phyloP scores from a whole-genome alignment of 2,888 invertebrate genomes.

The Drosophila vallismaia region DNA sequence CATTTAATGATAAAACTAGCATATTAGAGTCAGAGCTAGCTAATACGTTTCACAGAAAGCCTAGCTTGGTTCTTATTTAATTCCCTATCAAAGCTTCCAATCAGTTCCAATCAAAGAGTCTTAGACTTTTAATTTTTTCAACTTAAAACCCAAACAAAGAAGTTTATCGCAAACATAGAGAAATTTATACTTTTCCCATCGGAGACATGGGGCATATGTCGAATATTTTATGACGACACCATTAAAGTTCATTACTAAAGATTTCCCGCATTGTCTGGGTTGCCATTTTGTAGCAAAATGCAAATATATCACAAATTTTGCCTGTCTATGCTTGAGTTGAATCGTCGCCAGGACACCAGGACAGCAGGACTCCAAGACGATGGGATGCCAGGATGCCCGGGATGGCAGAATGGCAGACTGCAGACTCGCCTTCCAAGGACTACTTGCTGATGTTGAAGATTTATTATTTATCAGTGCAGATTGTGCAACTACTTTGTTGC shows the following conservation, averaged over 20 bases:
- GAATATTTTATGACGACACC: slow-evolving; percentile 29
- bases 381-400: slow-evolving; percentile 4
- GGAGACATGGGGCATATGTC: slow-evolving; percentile 6
- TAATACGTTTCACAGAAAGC: no score
- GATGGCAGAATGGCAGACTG: slow-evolving; percentile 10
- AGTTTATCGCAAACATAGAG: no score
- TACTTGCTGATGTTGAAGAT: slow-evolving; percentile 61
- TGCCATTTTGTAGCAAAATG: slow-evolving; percentile 50
- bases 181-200: neutral
- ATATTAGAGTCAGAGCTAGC: neutral
- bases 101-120: no score
- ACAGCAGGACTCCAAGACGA: neutral
- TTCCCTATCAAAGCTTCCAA: no score
- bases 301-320: slow-evolving; percentile 61
- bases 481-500: slow-evolving; percentile 52
- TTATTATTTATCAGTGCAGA: slow-evolving; percentile 77
- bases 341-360: slow-evolving; percentile 8
- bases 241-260: slow-evolving; percentile 68
- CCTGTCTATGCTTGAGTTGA: slow-evolving; percentile 46
- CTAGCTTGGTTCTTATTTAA: no score
- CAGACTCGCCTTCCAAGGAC: slow-evolving; percentile 33
- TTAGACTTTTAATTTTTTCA: no score
- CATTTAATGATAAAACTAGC: neutral
- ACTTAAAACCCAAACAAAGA: no score
- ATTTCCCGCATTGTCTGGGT: slow-evolving; percentile 42